phyloP scores from a whole-genome alignment of 2,113 vertebrate genomes.

The Vulpes vulpes region DNA sequence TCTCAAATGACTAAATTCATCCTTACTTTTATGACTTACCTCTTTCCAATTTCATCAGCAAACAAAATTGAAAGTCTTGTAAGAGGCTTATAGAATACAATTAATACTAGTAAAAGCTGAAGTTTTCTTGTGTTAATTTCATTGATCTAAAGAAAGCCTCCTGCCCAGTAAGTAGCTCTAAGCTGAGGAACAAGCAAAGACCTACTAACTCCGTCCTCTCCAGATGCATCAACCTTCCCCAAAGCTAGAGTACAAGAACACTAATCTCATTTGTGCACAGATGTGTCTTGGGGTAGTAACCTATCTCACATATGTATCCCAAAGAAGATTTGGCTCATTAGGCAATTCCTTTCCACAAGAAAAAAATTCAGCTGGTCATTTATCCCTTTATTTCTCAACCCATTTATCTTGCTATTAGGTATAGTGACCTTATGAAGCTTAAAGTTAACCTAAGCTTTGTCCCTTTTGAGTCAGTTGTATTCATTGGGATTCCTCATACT shows the following conservation, averaged over 20 bases:
- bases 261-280: neutral
- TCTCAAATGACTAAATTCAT: conserved; percentile 32
- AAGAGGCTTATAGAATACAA: conserved; percentile 13
- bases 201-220: neutral
- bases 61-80: conserved; percentile 39
- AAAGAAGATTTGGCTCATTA: neutral
- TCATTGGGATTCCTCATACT: neutral
- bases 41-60: conserved; percentile 60
- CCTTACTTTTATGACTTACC: conserved; percentile 10
- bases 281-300: neutral
- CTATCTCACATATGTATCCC: neutral
- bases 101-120: neutral
- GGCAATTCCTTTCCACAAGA: neutral
- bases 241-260: neutral
- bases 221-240: neutral
- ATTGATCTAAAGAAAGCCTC: conserved; percentile 15
- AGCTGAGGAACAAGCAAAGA: neutral
- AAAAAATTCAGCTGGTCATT: neutral
- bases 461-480: neutral
- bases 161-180: neutral
- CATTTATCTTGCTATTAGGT: neutral
- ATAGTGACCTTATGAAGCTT: neutral
- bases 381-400: neutral
- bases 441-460: neutral
- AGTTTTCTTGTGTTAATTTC: neutral